Evolutionary conservation across 2,797 vertebrate genomes (phyloP).

Genomic region (Phrynocephalus vlangalii): DNA sequence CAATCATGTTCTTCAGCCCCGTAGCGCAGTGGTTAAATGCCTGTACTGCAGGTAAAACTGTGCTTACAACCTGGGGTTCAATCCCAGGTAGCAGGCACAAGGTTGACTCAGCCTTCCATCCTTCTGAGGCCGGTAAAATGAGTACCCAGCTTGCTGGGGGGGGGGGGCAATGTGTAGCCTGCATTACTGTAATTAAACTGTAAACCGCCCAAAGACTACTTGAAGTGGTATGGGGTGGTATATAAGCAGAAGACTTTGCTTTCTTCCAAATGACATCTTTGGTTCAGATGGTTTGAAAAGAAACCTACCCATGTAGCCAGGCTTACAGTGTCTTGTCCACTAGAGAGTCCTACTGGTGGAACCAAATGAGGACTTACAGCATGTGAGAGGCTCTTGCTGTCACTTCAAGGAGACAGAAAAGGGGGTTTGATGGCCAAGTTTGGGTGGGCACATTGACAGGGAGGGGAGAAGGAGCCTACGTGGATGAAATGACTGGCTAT

Average conservation of each 20-base stretch:
- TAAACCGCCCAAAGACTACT: too few species aligned
- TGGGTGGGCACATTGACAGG: not conserved
- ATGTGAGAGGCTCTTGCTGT: not conserved
- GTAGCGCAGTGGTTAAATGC: too few species aligned
- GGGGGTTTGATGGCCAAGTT: not conserved
- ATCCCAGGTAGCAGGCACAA: too few species aligned
- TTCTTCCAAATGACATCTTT: not conserved
- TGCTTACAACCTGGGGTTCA: too few species aligned
- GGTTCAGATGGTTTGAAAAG: conserved; percentile 20
- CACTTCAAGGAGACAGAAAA: conserved; percentile 4
- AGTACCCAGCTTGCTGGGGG: too few species aligned
- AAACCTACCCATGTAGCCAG: not conserved
- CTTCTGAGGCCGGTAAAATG: too few species aligned
- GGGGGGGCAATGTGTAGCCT: too few species aligned
- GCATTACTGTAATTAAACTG: too few species aligned
- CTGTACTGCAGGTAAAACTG: too few species aligned
- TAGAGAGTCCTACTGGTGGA: conserved; percentile 5
- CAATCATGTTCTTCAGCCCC: not conserved
- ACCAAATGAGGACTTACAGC: not conserved
- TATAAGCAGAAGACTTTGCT: too few species aligned
- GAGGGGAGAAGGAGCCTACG: not conserved
- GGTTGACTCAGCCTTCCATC: too few species aligned
- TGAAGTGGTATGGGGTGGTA: too few species aligned
- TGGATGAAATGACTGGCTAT: not conserved
- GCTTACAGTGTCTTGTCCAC: not conserved